These are phyloP conservation scores for Periophthalmus modestus DNA, from an alignment of 2,113 vertebrate genomes.

Conservation along the genomic window DNA sequence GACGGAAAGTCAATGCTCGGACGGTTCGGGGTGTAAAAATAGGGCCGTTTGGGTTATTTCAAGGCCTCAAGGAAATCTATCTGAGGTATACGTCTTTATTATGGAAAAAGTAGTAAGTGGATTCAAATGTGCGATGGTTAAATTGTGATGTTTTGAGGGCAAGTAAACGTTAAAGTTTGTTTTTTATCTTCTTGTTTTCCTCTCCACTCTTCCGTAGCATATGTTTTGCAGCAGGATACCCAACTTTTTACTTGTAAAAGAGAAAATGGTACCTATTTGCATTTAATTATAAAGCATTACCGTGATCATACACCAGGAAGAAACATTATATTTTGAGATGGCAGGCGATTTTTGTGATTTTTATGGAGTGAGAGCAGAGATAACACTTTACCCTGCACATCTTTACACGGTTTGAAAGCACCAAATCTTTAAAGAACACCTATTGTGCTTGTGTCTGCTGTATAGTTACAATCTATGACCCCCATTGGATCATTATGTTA, in stretches of 20 bases:
- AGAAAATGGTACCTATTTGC: not conserved
- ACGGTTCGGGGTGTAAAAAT: not conserved
- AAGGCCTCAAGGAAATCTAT: not conserved
- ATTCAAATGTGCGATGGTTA: not conserved
- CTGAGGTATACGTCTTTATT: not conserved
- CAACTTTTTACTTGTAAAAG: not conserved
- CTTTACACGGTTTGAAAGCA: too few species aligned
- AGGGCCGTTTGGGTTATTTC: slow-evolving; percentile 14
- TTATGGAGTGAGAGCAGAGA: not conserved
- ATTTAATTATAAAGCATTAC: not conserved
- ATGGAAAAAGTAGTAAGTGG: not conserved
- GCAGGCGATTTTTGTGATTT: not conserved
- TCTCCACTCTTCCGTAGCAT: not conserved
- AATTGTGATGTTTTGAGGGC: not conserved
- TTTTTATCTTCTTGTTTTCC: not conserved
- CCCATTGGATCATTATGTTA: too few species aligned
- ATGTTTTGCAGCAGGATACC: too few species aligned
- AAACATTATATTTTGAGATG: too few species aligned
- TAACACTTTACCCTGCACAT: not conserved
- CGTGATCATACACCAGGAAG: not conserved
- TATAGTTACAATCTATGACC: too few species aligned
- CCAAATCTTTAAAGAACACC: too few species aligned
- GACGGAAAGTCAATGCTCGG: slow-evolving; percentile 45
- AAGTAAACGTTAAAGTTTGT: not conserved
- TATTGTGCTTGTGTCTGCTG: too few species aligned